phyloP scores from a whole-genome alignment of 2,888 invertebrate genomes.

The Celastrina argiolus region DNA sequence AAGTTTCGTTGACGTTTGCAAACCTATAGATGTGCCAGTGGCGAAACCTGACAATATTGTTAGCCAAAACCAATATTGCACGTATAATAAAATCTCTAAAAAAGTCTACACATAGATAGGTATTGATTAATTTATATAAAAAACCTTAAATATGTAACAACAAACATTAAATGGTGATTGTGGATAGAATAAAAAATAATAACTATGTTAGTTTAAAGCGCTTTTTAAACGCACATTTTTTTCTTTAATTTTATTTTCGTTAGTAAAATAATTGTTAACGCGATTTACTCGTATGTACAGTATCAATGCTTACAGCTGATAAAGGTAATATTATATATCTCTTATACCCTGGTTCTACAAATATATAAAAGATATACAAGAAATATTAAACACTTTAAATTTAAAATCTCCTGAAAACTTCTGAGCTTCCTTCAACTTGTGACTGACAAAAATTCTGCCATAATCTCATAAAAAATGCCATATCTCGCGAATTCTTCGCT shows the following conservation, averaged over 20 bases:
- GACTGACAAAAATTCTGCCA: background rate
- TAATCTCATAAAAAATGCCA: too few species aligned
- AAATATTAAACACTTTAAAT: background rate
- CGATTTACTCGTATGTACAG: too few species aligned
- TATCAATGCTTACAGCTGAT: background rate
- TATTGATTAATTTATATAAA: too few species aligned
- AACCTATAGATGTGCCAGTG: too few species aligned
- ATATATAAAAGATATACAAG: background rate
- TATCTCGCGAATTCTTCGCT: background rate
- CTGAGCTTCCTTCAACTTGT: background rate
- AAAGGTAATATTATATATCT: background rate
- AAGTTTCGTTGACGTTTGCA: too few species aligned
- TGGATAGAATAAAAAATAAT: too few species aligned
- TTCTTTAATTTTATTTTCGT: background rate
- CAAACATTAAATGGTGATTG: too few species aligned
- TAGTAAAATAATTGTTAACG: background rate
- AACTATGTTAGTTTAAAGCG: too few species aligned
- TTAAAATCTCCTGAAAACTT: background rate
- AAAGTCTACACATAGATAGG: too few species aligned
- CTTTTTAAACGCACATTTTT: background rate
- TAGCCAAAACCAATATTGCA: background rate
- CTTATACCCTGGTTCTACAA: background rate
- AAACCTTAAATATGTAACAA: too few species aligned
- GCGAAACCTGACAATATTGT: too few species aligned
- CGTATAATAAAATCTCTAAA: too few species aligned